These are phyloP conservation scores for Epinephelus cyanopodus DNA, from an alignment of 2,113 vertebrate genomes.

Conservation along the genomic window DNA sequence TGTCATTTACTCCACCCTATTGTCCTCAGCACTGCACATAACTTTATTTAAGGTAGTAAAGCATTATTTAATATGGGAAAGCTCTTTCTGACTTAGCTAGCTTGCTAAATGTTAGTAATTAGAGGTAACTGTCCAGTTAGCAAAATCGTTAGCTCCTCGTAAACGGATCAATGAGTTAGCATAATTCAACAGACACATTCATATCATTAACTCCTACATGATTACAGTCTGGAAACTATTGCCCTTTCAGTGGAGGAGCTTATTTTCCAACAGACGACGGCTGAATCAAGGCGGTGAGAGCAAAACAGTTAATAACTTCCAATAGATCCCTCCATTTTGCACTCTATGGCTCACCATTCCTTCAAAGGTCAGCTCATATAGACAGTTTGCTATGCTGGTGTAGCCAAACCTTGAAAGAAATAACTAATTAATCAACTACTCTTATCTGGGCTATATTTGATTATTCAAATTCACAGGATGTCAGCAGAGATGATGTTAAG, in stretches of 20 bases:
- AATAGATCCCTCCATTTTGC: not conserved
- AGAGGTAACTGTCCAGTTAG: not conserved
- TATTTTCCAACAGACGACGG: not conserved
- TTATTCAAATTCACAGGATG: not conserved
- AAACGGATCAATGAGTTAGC: not conserved
- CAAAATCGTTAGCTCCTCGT: not conserved
- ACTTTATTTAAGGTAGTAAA: not conserved
- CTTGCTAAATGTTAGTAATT: not conserved
- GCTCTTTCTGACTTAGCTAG: not conserved
- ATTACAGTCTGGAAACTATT: not conserved
- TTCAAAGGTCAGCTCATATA: not conserved
- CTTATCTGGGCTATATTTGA: not conserved
- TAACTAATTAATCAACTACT: not conserved
- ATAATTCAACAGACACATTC: not conserved
- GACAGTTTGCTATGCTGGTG: not conserved
- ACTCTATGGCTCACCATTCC: not conserved
- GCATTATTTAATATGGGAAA: not conserved
- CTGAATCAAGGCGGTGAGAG: not conserved
- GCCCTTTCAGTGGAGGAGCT: not conserved
- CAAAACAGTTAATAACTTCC: not conserved
- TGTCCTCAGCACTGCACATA: not conserved
- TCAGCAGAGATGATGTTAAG: not conserved
- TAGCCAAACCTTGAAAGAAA: not conserved
- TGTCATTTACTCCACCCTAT: not conserved
- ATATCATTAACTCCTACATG: not conserved